Evolutionary conservation across 2,888 invertebrate genomes (phyloP).

Genomic region (Dusona sp.): DNA sequence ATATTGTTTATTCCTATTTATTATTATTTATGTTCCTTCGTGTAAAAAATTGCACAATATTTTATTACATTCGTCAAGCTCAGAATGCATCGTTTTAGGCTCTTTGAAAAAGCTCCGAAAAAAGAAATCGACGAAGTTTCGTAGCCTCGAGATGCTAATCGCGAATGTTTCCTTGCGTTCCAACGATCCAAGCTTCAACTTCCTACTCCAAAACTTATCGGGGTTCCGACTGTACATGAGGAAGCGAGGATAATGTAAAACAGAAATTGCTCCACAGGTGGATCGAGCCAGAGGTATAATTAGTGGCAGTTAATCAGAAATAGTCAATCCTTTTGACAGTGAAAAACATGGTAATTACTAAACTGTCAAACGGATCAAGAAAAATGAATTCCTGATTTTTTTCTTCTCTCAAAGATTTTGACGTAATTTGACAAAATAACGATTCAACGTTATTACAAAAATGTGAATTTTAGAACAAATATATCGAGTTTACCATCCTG

Average conservation of each 20-base stretch:
- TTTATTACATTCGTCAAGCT: too few species aligned
- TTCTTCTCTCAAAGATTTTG: neutral
- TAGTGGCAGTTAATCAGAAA: slow-evolving; percentile 18
- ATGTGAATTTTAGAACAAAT: neutral
- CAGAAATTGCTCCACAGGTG: slow-evolving; percentile 11
- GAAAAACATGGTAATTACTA: neutral
- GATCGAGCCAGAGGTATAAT: neutral
- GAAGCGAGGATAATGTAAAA: neutral
- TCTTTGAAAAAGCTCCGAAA: neutral
- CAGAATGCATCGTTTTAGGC: too few species aligned
- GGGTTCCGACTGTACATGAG: neutral
- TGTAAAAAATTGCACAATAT: too few species aligned
- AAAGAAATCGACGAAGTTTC: neutral
- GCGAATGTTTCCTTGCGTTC: neutral
- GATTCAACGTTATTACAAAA: neutral
- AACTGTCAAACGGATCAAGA: neutral
- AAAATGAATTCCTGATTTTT: neutral
- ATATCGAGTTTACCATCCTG: neutral
- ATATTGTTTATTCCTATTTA: neutral
- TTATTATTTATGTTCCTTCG: too few species aligned
- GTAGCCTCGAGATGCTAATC: neutral
- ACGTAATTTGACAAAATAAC: neutral
- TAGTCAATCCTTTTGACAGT: neutral
- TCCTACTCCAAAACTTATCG: neutral
- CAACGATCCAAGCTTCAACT: neutral